Percentiles rank a stretch among this genome's conserved stretches.
These are phyloP conservation scores for Leptocoma aspasia DNA, from an alignment of 2,113 vertebrate genomes.

Conservation along the genomic window DNA sequence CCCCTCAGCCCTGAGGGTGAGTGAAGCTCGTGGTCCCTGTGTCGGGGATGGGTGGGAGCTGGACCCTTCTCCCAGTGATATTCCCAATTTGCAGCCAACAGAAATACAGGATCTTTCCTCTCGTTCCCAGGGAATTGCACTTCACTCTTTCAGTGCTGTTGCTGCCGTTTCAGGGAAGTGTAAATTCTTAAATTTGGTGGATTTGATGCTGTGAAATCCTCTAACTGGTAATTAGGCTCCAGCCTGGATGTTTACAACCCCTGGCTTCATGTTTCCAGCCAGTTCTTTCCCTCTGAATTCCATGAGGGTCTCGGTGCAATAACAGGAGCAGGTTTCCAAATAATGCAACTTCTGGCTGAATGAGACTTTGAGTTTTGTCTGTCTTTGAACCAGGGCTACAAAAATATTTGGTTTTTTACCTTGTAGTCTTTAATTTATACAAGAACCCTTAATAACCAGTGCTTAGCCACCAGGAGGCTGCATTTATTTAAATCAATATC, in stretches of 20 bases:
- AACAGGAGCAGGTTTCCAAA: neutral
- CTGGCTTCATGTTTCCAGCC: neutral
- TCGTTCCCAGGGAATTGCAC: neutral
- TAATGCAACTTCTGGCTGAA: neutral
- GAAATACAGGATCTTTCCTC: neutral
- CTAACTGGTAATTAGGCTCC: neutral
- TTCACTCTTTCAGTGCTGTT: neutral
- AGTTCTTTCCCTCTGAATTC: neutral
- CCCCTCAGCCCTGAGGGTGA: neutral
- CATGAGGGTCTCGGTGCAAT: neutral
- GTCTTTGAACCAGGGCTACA: neutral
- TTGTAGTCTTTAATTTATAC: conserved; percentile 26
- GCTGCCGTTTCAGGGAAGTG: fast-evolving
- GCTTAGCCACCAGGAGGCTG: conserved; percentile 18
- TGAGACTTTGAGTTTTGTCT: neutral
- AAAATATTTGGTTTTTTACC: neutral
- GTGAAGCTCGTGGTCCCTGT: no score
- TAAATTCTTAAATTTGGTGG: neutral
- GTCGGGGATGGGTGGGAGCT: neutral
- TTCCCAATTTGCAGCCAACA: neutral
- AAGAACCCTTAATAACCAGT: conserved; percentile 18
- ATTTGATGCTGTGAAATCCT: fast-evolving
- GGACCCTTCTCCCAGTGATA: neutral
- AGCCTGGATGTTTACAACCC: neutral
- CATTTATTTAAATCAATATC: conserved; percentile 64